Conservation (phyloP, 2,113 vertebrate genomes). For the Cyprinodon tularosa region DNA sequence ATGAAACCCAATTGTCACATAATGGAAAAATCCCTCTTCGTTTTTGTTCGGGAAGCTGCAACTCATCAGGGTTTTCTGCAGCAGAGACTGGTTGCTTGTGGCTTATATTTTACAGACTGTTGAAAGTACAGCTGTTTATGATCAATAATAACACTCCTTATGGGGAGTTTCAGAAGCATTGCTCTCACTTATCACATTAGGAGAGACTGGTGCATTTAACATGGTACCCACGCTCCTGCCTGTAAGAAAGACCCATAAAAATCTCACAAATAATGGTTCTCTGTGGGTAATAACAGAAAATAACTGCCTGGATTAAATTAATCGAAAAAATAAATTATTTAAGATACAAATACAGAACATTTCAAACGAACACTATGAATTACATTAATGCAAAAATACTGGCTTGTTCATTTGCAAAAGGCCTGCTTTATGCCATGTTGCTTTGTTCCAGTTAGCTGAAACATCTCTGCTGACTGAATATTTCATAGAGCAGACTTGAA, state of each 20-base stretch:
- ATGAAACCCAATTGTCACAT: conserved; percentile 46
- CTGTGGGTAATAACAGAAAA: neutral
- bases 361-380: neutral
- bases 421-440: neutral
- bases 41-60: conserved; percentile 23
- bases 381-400: neutral
- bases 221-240: neutral
- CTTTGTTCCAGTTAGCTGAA: conserved; percentile 36
- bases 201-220: conserved; percentile 39
- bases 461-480: conserved; percentile 41
- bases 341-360: conserved; percentile 10
- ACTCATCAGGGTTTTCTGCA: conserved; percentile 15
- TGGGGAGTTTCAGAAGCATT: conserved; percentile 32
- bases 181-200: conserved; percentile 25
- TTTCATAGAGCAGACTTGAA: conserved; percentile 51
- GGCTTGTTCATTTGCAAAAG: neutral
- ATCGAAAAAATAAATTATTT: neutral
- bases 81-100: conserved; percentile 32
- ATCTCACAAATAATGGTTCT: neutral
- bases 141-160: conserved; percentile 61
- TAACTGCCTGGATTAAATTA: neutral
- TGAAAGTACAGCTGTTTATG: conserved; percentile 54
- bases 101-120: conserved; percentile 43
- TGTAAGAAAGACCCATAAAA: neutral
- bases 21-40: conserved; percentile 34